These are phyloP conservation scores for Trachelus iudaicus DNA, from an alignment of 2,888 invertebrate genomes.

Conservation along the genomic window DNA sequence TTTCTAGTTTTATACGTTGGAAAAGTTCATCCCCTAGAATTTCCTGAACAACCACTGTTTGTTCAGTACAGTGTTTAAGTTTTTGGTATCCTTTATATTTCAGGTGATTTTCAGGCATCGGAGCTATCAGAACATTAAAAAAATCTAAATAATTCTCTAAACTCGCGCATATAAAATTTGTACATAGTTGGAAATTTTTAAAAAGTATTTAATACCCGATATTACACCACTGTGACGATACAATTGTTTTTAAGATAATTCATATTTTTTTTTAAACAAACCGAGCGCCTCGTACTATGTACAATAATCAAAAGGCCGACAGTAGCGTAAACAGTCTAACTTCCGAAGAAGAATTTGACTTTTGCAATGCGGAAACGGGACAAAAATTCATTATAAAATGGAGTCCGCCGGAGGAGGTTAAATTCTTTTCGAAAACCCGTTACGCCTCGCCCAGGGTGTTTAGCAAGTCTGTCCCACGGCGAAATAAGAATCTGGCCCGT, in stretches of 20 bases:
- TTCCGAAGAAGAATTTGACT: constrained; percentile 38
- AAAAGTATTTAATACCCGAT: neutral
- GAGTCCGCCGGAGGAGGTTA: constrained; percentile 41
- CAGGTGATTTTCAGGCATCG: neutral
- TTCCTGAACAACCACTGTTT: neutral
- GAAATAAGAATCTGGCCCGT: constrained; percentile 36
- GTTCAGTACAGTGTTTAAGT: neutral
- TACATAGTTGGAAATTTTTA: neutral
- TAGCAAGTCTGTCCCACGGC: constrained; percentile 44
- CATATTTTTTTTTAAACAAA: neutral
- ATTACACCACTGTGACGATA: neutral
- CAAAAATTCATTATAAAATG: constrained; percentile 38
- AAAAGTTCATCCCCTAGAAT: neutral
- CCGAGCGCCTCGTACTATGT: constrained; percentile 22
- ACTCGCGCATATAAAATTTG: neutral
- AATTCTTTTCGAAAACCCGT: constrained; percentile 34
- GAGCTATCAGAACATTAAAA: neutral
- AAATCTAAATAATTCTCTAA: neutral
- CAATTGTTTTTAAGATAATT: neutral
- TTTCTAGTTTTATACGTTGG: neutral
- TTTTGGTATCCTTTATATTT: neutral
- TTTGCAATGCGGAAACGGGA: constrained; percentile 33
- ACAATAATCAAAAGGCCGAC: constrained; percentile 29
- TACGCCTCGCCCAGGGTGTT: constrained; percentile 40
- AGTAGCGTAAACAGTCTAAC: constrained; percentile 28